Evolutionary conservation across 2,797 vertebrate genomes (phyloP), one percentile per base, ranked within the genome.

Genomic region (Garrulus glandarius): DNA sequence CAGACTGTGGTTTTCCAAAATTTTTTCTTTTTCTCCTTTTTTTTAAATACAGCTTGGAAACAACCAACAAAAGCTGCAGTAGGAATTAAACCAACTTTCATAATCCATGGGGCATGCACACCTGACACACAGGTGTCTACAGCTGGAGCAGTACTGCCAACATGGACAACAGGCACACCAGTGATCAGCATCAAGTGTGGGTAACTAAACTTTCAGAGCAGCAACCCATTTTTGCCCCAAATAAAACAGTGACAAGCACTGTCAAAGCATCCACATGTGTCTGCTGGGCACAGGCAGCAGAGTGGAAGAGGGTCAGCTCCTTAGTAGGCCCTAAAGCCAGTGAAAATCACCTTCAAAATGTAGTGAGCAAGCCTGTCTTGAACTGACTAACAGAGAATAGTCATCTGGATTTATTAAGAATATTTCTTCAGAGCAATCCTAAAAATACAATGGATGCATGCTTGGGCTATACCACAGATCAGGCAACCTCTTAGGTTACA

Each of bases 381-480:
- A 64, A 53, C 3, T 43, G 7, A 32, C 47, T 36, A 59, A 36
- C 0, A 63, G 13, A 56, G 36, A 34, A 65, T 5, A 10, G 11
- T 43, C 55, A 70, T 11, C 23, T 13, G 39, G 34, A 55, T 69
- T 84, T 72, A 81, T 53, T 64, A 43, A 11, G 27, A 36, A 6
- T 13, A 43, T 19, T 41, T 81, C 61, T 26, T 47, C 89, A 87
- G 50, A 59, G 74, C 64, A 84, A 78, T 64, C 61, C 76, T 29
- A 79, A 94, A 94, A 95, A 91, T 60, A 86, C 83, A 76, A 83
- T 49, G 64, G 87, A 56, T 37, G 39, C 80, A 75, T 7, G 22
- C 43, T 1, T 63, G 67, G 74, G 57, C 72, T 53, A n/a, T 53
- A 77, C 21, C 77, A 49, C 39, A 5, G 29, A 60, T 8, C 30